Evolutionary conservation across 2,797 vertebrate genomes (phyloP).

Genomic region (Podarcis lilfordi): DNA sequence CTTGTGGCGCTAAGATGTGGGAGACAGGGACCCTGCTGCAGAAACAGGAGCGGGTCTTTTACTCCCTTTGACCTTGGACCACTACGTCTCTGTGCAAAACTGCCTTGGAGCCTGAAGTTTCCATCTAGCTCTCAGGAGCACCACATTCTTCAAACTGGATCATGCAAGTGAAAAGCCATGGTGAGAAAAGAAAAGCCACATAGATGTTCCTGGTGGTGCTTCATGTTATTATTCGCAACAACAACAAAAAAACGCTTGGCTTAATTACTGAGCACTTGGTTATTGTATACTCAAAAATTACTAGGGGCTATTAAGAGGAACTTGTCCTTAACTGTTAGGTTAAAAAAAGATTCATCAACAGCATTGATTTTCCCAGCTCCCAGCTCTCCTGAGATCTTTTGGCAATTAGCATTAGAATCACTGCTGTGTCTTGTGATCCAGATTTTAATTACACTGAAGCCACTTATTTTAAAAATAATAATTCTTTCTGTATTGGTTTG

Average conservation of each 20-base stretch:
- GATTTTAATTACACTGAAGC: slow-evolving; percentile 46
- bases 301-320: slow-evolving; percentile 29
- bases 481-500: not conserved
- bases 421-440: slow-evolving; percentile 38
- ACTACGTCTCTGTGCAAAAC: no score
- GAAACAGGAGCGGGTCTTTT: no score
- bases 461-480: not conserved
- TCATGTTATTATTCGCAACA: not conserved
- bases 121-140: not conserved
- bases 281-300: slow-evolving; percentile 11
- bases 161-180: not conserved
- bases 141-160: not conserved
- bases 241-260: not conserved
- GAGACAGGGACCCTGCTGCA: no score
- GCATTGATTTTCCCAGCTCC: slow-evolving; percentile 41
- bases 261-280: not conserved
- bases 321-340: slow-evolving; percentile 47
- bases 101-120: no score
- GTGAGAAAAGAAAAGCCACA: no score
- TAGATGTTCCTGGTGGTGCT: no score
- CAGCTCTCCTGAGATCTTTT: slow-evolving; percentile 18
- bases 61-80: no score
- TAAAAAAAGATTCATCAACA: slow-evolving; percentile 55
- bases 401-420: slow-evolving; percentile 25
- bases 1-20: no score